These are phyloP conservation scores for Brotula barbata DNA, from an alignment of 2,797 vertebrate genomes.

Conservation along the genomic window DNA sequence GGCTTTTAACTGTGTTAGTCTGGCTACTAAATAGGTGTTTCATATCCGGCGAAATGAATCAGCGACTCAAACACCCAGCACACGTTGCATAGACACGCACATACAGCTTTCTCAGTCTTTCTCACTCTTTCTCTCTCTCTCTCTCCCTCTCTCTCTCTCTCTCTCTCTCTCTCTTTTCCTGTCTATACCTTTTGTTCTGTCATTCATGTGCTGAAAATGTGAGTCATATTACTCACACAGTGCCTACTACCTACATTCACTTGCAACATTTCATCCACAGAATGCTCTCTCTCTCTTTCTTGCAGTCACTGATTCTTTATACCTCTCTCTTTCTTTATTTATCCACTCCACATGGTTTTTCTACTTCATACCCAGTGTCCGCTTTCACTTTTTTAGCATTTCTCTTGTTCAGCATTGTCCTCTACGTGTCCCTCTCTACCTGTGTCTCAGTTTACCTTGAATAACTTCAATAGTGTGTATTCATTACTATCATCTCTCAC, in stretches of 20 bases:
- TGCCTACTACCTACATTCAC: conserved; percentile 38
- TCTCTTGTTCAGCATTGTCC: conserved; percentile 43
- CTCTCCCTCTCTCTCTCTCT: conserved; percentile 25
- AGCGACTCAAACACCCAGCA: conserved; percentile 47
- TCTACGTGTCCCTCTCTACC: conserved; percentile 17
- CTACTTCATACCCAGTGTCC: conserved; percentile 21
- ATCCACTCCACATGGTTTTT: neutral
- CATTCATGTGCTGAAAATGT: conserved; percentile 52
- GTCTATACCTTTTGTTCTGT: conserved; percentile 6
- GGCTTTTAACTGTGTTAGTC: conserved; percentile 43
- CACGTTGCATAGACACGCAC: conserved; percentile 5
- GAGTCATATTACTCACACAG: conserved; percentile 45
- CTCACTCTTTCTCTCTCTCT: conserved; percentile 27
- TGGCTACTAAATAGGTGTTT: conserved; percentile 58
- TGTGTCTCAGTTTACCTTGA: conserved; percentile 27
- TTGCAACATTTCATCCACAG: conserved; percentile 28
- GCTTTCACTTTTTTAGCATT: conserved; percentile 33
- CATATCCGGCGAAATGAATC: conserved; percentile 55
- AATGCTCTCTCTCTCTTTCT: conserved; percentile 7
- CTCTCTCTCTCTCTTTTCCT: conserved; percentile 14
- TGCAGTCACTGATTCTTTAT: neutral
- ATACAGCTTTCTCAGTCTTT: conserved; percentile 27
- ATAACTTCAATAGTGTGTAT: conserved; percentile 18
- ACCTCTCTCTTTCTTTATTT: conserved; percentile 9
- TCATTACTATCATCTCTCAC: conserved; percentile 10